Percentiles rank a stretch among this genome's conserved stretches.
Conservation (phyloP, 2,797 vertebrate species). For the Sparus aurata region DNA sequence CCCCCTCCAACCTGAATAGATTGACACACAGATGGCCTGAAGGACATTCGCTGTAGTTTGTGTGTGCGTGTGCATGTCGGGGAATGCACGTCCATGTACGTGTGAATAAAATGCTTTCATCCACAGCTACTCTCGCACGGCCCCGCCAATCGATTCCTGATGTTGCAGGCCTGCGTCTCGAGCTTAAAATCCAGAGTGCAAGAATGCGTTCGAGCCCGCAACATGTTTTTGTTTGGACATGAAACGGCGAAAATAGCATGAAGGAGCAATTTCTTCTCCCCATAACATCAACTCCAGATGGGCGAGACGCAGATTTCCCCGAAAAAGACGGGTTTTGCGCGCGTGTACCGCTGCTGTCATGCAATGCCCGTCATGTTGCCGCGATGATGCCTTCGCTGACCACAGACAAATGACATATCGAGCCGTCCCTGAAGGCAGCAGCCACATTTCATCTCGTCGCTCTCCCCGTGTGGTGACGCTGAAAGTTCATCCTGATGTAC, state of each 20-base stretch:
- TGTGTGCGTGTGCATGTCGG: not conserved
- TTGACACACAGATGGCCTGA: constrained; percentile 47
- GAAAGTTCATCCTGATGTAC: not conserved
- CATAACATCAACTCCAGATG: constrained; percentile 53
- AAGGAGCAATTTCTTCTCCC: constrained; percentile 26
- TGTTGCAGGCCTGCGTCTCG: constrained; percentile 16
- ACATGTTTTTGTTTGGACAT: constrained; percentile 63
- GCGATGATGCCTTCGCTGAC: constrained; percentile 36
- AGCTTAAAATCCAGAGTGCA: constrained; percentile 4
- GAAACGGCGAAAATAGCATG: constrained; percentile 39
- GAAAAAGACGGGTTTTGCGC: constrained; percentile 19
- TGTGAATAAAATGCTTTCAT: constrained; percentile 29
- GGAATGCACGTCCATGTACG: constrained; percentile 14
- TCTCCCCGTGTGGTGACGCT: not conserved
- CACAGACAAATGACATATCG: constrained; percentile 7
- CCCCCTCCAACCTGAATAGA: constrained; percentile 20
- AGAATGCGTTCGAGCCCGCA: constrained; percentile 43
- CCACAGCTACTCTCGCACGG: constrained; percentile 10
- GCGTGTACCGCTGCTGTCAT: constrained; percentile 27
- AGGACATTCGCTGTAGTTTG: constrained; percentile 42
- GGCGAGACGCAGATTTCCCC: not conserved
- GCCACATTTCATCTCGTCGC: not conserved
- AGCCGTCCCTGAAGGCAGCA: constrained; percentile 1
- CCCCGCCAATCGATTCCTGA: constrained; percentile 44
- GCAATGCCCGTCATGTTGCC: constrained; percentile 12